Percentiles rank a stretch among this genome's conserved stretches.
Evolutionary conservation across 2,888 invertebrate species (phyloP).

Genomic region (Rapana venosa): DNA sequence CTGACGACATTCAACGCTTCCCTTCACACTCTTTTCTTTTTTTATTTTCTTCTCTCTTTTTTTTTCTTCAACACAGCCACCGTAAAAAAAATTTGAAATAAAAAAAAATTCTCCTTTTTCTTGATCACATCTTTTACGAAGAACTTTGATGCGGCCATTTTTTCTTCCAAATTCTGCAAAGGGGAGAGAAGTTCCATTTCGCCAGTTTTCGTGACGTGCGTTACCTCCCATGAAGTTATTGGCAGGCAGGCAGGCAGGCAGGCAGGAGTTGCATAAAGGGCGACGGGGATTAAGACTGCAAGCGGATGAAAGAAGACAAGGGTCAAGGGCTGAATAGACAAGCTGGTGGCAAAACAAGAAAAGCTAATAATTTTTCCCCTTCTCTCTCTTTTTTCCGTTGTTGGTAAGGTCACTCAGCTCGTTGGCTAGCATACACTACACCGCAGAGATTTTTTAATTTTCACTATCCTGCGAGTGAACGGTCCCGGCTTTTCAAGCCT

Average conservation of each 20-base stretch:
- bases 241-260: background rate
- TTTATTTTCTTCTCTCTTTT: background rate
- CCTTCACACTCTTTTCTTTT: background rate
- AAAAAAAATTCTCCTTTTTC: background rate
- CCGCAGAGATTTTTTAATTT: slow-evolving; percentile 32
- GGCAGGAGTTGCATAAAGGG: background rate
- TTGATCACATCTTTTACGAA: slow-evolving; percentile 24
- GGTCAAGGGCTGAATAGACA: background rate
- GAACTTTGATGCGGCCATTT: slow-evolving; percentile 38
- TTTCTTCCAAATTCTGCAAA: background rate
- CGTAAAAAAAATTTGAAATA: no score
- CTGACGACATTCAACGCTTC: slow-evolving; percentile 25
- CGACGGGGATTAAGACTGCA: background rate
- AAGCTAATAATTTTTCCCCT: slow-evolving; percentile 38
- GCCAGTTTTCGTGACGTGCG: slow-evolving; percentile 8
- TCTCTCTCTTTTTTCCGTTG: no score
- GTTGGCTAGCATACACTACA: no score
- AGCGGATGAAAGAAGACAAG: background rate
- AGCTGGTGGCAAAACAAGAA: background rate
- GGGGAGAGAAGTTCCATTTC: slow-evolving; percentile 35
- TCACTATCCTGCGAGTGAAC: slow-evolving; percentile 11
- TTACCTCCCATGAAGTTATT: slow-evolving; percentile 44
- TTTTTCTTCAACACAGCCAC: background rate
- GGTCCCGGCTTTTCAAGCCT: background rate
- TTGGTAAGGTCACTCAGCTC: no score